Evolutionary conservation across 2,888 invertebrate genomes (phyloP).

Genomic region (Pachycephus smyrnensis): DNA sequence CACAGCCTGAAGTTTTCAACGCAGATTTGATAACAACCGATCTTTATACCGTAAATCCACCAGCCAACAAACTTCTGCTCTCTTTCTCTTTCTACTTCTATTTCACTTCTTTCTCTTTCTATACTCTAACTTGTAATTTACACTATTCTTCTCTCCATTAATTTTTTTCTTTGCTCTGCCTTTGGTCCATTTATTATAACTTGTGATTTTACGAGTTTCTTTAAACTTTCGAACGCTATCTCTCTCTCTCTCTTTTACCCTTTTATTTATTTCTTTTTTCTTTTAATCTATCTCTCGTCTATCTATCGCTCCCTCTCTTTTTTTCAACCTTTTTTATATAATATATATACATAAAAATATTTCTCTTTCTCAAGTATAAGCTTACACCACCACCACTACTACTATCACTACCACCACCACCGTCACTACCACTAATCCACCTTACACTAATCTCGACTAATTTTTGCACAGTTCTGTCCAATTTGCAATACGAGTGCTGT

Average conservation of each 20-base stretch:
- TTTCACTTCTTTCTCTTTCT: neutral
- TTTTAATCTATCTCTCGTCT: neutral
- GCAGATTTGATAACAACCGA: conserved; percentile 41
- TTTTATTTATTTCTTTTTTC: neutral
- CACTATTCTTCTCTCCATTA: neutral
- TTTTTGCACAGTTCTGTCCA: neutral
- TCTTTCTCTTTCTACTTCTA: neutral
- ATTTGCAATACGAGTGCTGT: neutral
- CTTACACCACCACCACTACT: neutral
- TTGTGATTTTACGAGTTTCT: neutral
- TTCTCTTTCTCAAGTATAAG: neutral
- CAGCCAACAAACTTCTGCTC: conserved; percentile 30
- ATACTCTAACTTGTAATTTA: neutral
- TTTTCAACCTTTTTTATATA: conserved; percentile 22
- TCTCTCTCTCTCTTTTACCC: conserved; percentile 7
- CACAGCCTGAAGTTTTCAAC: conserved; percentile 55
- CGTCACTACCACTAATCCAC: neutral
- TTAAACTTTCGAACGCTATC: conserved; percentile 24
- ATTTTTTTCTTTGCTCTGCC: neutral
- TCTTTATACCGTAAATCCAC: conserved; percentile 35
- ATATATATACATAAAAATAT: neutral
- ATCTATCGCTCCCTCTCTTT: conserved; percentile 7
- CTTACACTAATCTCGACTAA: neutral
- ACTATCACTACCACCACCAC: neutral
- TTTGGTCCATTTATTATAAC: neutral